Evolutionary conservation across 1,140 invertebrate genomes (phyloP).

Genomic region (Colletes latitarsis): DNA sequence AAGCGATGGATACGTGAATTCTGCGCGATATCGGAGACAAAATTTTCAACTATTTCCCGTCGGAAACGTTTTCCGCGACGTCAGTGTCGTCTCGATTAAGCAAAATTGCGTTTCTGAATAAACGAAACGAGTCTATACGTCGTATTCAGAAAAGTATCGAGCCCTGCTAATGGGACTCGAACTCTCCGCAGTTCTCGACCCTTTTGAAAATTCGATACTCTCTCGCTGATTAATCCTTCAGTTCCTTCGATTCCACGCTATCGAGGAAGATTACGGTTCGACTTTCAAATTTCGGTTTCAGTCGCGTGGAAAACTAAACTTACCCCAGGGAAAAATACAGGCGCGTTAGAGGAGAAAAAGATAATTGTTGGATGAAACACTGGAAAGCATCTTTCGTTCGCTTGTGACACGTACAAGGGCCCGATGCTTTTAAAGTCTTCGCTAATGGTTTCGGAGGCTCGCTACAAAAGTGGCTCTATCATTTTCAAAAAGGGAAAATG

Average conservation of each 20-base stretch:
- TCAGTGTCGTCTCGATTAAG: background rate
- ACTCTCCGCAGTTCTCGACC: background rate
- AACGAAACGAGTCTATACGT: slow-evolving; percentile 2
- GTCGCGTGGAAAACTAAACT: slow-evolving; percentile 5
- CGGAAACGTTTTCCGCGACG: background rate
- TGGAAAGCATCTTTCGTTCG: background rate
- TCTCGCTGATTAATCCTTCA: background rate
- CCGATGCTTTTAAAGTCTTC: slow-evolving; percentile 18
- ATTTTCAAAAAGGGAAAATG: slow-evolving; percentile 15
- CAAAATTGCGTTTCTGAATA: slow-evolving; percentile 1
- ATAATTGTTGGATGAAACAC: slow-evolving; percentile 4
- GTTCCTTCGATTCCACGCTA: background rate
- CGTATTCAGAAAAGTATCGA: background rate
- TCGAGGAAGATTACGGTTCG: background rate
- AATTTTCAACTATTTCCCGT: too few species aligned
- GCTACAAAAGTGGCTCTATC: background rate
- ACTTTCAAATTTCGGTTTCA: background rate
- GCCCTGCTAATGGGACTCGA: background rate
- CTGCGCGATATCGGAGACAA: too few species aligned
- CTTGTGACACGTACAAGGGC: background rate
- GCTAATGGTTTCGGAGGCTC: slow-evolving; percentile 13
- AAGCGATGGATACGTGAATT: too few species aligned
- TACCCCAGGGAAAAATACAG: background rate
- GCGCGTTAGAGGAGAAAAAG: background rate
- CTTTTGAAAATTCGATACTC: background rate